Evolutionary conservation across 2,888 invertebrate species (phyloP), one percentile per base, ranked within the genome.

Genomic region (Noctua janthina): DNA sequence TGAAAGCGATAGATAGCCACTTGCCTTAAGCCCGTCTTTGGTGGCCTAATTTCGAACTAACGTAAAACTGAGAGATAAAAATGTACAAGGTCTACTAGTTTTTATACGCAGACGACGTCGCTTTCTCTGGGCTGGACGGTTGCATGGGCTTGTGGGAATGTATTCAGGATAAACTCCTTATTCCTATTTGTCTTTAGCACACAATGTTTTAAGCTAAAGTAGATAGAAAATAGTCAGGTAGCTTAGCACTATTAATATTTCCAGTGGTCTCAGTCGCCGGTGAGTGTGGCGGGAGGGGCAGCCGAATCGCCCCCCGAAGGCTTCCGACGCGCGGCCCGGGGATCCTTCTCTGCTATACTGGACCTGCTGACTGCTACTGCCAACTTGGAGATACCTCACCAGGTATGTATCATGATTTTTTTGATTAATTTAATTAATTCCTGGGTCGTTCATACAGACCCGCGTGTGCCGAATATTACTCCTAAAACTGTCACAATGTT

Each of bases 321-420:
- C 1, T 97, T 98, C 90, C 97, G 98, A 86, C 97, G 98, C 51
- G 98, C 98, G 0, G 98, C 98, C 3, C 95, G 98, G 76, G 98
- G 98, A 23, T 98, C 98, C 92, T 98, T 98, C 95, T 98, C 98
- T 2, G 98, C 98, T 54, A 98, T 98, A 85, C 98, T 98, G 81
- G 98, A 98, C 92, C 98, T 98, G 97, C 98, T 98, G 80, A 98
- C 98, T 86, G 98, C 98, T 91, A 98, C 98, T 35, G 97, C 98
- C 10, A 97, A 98, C 89, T 93, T 98, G 86, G 98, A 98, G 90
- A 97, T 97, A 87, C 84, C 84, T 6, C 97, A 97, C 5, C 97
- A 97, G 93, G 98, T 98, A 93, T 94, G 95, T 67, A 39, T 39
- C 0, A 7, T 49, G 1, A 1, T 23, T 23, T 46, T 23, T 5